A percentile compares a stretch with the other conserved stretches of the same genome.
Evolutionary conservation across 2,113 vertebrate genomes (phyloP).

Genomic region (Pygathrix nemaeus): DNA sequence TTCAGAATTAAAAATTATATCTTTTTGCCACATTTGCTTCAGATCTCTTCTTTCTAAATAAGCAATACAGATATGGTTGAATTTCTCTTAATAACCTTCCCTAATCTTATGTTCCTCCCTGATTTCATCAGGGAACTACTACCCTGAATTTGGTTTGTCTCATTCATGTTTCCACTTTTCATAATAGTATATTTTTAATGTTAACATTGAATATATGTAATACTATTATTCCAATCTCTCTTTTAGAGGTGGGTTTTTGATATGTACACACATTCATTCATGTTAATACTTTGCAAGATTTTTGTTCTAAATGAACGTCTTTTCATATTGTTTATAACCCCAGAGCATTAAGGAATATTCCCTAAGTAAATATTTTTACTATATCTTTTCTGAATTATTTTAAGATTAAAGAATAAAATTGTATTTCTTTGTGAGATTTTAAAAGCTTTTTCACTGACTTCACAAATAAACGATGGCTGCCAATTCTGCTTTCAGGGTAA

Average conservation of each 20-base stretch:
- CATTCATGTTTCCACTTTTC: not conserved
- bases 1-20: not conserved
- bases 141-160: not conserved
- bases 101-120: not conserved
- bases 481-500: conserved; percentile 61
- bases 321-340: conserved; percentile 32
- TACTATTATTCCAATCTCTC: not conserved
- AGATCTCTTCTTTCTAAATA: not conserved
- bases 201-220: not conserved
- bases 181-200: not conserved
- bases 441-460: conserved; percentile 17
- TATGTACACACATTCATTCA: not conserved
- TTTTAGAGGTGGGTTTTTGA: not conserved
- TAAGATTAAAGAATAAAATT: not conserved
- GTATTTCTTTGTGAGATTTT: not conserved
- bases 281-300: not conserved
- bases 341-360: not conserved
- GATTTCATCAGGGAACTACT: not conserved
- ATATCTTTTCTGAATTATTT: not conserved
- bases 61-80: not conserved
- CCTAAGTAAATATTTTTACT: not conserved
- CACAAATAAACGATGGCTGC: conserved; percentile 55
- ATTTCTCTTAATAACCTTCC: not conserved
- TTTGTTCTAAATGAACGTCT: conserved; percentile 22
- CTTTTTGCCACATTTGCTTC: not conserved